These are phyloP conservation scores for Sparidentex hasta DNA, from an alignment of 2,797 vertebrate genomes.

Conservation along the genomic window DNA sequence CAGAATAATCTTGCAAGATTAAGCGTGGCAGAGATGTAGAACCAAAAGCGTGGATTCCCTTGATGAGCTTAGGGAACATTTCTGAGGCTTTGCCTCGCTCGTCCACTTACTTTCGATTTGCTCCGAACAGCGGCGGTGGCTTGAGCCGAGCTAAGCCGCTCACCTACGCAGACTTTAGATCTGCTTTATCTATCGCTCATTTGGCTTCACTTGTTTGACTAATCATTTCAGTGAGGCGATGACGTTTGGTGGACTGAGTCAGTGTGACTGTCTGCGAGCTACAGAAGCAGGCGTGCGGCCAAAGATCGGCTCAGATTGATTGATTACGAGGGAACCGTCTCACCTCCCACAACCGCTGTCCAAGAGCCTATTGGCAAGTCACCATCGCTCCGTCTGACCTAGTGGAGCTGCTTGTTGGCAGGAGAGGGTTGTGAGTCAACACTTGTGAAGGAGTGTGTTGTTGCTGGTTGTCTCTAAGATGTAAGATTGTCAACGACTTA, in stretches of 20 bases:
- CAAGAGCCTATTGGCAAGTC: background rate
- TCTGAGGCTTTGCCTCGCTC: slow-evolving; percentile 63
- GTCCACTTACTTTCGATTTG: slow-evolving; percentile 70
- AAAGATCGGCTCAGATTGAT: background rate
- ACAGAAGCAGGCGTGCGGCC: background rate
- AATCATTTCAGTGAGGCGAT: background rate
- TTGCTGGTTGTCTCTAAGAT: background rate
- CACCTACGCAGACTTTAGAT: slow-evolving; percentile 45
- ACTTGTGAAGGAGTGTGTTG: background rate
- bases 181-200: slow-evolving; percentile 14
- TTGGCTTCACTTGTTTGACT: slow-evolving; percentile 18
- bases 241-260: background rate
- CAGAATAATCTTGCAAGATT: slow-evolving; percentile 69
- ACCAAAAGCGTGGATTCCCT: slow-evolving; percentile 64
- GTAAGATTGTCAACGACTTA: background rate
- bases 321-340: background rate
- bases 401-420: background rate
- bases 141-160: slow-evolving; percentile 62
- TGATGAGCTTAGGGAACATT: slow-evolving; percentile 74
- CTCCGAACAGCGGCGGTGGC: slow-evolving; percentile 48
- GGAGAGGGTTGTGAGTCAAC: background rate
- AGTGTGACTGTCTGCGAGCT: background rate
- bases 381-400: background rate
- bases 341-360: background rate
- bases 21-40: slow-evolving; percentile 47